Conservation (phyloP, 1,140 invertebrate species). For the Theocolax elegans region DNA sequence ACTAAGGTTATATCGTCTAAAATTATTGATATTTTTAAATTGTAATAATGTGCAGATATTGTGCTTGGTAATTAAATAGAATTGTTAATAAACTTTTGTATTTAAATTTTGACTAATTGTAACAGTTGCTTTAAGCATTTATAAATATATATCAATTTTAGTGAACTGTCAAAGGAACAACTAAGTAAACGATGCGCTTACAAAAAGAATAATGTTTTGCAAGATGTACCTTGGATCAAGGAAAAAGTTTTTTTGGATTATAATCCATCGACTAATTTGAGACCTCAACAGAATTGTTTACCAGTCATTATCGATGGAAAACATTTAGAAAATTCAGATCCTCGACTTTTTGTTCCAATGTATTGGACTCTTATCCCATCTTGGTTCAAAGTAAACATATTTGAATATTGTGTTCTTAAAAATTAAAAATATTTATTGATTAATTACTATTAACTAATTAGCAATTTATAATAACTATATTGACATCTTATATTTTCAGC, state of each 20-base stretch:
- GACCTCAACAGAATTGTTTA: slow-evolving; percentile 28
- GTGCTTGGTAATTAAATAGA: slow-evolving; percentile 27
- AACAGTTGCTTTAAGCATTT: neutral
- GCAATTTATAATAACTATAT: too few relatives aligned
- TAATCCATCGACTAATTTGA: slow-evolving; percentile 8
- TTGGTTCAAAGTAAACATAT: slow-evolving; percentile 33
- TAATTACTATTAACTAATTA: too few relatives aligned
- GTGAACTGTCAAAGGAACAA: slow-evolving; percentile 27
- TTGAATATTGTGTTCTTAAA: neutral
- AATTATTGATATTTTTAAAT: neutral
- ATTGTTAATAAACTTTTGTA: too few relatives aligned
- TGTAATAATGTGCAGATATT: slow-evolving; percentile 32
- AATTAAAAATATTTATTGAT: neutral
- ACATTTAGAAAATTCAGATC: slow-evolving; percentile 18
- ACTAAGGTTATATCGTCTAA: slow-evolving; percentile 1
- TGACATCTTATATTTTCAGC: slow-evolving; percentile 5
- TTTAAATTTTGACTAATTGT: too few relatives aligned
- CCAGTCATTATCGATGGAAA: slow-evolving; percentile 31
- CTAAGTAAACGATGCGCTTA: slow-evolving; percentile 32
- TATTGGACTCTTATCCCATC: slow-evolving; percentile 33
- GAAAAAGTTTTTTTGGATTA: slow-evolving; percentile 15
- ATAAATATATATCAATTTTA: neutral
- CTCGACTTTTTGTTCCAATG: slow-evolving; percentile 24
- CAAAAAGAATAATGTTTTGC: slow-evolving; percentile 12
- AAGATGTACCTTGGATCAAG: slow-evolving; percentile 19